phyloP scores from a whole-genome alignment of 2,888 invertebrate species.

The Rambutsinella grinnellia region DNA sequence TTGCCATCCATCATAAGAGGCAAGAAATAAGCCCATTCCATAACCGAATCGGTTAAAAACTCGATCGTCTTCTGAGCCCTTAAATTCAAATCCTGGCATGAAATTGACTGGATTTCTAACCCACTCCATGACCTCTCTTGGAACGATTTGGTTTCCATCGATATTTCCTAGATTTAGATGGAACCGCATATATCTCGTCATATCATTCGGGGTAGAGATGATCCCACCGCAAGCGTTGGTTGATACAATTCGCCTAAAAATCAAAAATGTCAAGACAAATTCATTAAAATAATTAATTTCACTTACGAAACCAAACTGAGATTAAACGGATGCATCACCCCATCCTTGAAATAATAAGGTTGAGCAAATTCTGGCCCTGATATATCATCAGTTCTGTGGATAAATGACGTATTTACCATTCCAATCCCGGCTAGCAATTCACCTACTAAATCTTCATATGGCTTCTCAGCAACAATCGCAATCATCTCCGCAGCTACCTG shows the following conservation, averaged over 20 bases:
- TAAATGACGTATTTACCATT: constrained; percentile 32
- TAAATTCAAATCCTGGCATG: background rate
- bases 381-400: constrained; percentile 25
- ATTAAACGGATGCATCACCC: constrained; percentile 1
- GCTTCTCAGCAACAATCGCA: background rate
- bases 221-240: constrained; percentile 32
- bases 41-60: background rate
- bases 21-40: background rate
- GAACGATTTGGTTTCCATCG: constrained; percentile 16
- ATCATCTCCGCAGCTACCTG: background rate
- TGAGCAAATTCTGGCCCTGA: constrained; percentile 8
- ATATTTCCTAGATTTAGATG: constrained; percentile 19
- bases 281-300: background rate
- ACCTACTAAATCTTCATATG: background rate
- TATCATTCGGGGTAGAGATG: constrained; percentile 18
- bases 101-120: background rate
- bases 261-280: background rate
- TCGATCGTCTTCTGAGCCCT: background rate
- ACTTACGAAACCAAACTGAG: constrained; percentile 4
- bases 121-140: background rate
- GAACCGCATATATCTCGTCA: constrained; percentile 32
- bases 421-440: constrained; percentile 22
- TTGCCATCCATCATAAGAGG: background rate
- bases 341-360: constrained; percentile 28
- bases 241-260: background rate